Base-by-base conservation (phyloP, 2,797 vertebrate species). In the Microcaecilia unicolor region DNA sequence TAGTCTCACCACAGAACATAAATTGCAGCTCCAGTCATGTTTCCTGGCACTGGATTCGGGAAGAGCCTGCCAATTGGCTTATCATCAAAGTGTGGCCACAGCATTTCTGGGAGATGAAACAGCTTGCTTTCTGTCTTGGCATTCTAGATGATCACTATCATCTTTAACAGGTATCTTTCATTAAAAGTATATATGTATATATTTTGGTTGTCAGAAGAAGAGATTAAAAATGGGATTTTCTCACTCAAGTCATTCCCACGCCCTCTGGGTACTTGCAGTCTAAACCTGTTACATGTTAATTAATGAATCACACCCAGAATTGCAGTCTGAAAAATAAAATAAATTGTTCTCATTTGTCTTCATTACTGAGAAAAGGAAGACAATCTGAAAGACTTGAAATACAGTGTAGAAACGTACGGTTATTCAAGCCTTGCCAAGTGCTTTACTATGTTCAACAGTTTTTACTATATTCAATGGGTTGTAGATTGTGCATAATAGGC, bases 1-100 rank as follows among this genome's bases (percentile, higher is more conserved):
- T 43, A 75, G 78, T 85, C 72, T 64, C 73, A 64, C 72, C 54
- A 67, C 4, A 73, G 70, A 80, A 83, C 75, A 84, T 82, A 86
- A 83, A 81, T 78, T 78, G 77, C 76, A 55, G 67, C 64, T 75
- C 68, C 69, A 71, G 75, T 76, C 78, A 68, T 61, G 66, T 58
- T 63, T 62, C 72, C 72, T 84, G 80, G 83, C 82, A 79, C 58
- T 0, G 0, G 51, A 51, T 44, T 58, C 34, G 31, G 62, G 55
- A 64, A 70, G 67, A 21, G 44, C 44, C 56, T 80, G 84, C 81
- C 84, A 81, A 84, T 81, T 85, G 81, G 84, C 83, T 73, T 54
- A 28, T 49, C 75, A 76, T 78, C 76, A 84, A 78, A 81, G 70
- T 50, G 20, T 49, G 69, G 70, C 62, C 76, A 74, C 48, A 27